These are phyloP conservation scores for Chiroxiphia lanceolata DNA, from an alignment of 2,797 vertebrate species.

Conservation along the genomic window DNA sequence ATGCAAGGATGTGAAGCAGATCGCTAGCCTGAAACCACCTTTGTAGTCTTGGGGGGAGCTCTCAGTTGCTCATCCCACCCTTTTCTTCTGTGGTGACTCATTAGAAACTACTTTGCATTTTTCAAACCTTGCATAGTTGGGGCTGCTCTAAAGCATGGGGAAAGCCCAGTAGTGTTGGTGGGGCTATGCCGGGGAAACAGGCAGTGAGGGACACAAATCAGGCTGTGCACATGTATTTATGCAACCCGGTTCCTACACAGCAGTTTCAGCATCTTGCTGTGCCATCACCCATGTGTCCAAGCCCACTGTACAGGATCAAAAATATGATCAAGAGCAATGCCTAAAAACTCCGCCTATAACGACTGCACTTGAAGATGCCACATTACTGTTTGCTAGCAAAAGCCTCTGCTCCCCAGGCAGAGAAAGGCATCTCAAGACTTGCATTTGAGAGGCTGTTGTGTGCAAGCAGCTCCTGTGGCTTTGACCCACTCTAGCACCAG, in stretches of 20 bases:
- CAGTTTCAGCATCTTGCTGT: neutral
- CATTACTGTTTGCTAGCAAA: neutral
- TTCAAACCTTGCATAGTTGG: neutral
- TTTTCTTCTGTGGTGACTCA: neutral
- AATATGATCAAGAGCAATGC: neutral
- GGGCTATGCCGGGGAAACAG: rapidly evolving
- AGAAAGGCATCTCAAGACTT: neutral
- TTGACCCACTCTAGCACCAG: neutral
- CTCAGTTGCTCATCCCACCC: neutral
- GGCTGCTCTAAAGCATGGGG: neutral
- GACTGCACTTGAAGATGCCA: neutral
- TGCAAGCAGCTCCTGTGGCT: neutral
- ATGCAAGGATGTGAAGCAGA: rapidly evolving
- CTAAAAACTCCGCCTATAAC: neutral
- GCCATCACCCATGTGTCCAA: neutral
- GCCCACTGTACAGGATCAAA: neutral
- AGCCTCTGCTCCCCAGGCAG: neutral
- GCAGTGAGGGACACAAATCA: neutral
- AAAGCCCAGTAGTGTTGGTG: neutral
- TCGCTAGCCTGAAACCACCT: neutral
- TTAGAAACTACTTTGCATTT: neutral
- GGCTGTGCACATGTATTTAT: rapidly evolving
- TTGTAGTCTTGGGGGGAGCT: neutral
- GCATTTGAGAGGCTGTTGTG: neutral
- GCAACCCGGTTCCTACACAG: rapidly evolving